Evolutionary conservation across 2,797 vertebrate genomes (phyloP).

Genomic region (Botia almorhae): DNA sequence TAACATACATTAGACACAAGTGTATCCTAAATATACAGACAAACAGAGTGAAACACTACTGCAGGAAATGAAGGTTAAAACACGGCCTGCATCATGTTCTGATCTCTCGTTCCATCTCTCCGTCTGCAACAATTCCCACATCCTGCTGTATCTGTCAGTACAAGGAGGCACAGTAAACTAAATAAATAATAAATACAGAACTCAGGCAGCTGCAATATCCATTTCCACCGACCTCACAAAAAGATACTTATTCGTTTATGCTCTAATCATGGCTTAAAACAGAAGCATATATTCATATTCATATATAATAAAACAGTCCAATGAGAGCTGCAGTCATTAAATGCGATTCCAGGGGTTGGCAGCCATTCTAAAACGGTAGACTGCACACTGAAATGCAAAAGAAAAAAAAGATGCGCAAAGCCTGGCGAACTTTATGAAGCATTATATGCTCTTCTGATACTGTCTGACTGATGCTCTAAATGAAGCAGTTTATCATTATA

Average conservation of each 20-base stretch:
- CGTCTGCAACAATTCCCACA: not conserved
- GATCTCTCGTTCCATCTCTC: not conserved
- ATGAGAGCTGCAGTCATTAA: constrained; percentile 50
- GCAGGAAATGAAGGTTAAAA: not conserved
- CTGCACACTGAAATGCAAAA: constrained; percentile 40
- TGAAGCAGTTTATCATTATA: not conserved
- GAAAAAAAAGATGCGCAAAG: constrained; percentile 28
- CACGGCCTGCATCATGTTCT: not conserved
- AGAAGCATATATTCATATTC: constrained; percentile 42
- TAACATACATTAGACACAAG: constrained; percentile 28
- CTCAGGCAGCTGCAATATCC: constrained; percentile 36
- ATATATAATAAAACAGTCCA: constrained; percentile 40
- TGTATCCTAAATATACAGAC: not conserved
- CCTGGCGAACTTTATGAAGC: constrained; percentile 34
- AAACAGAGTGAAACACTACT: not conserved
- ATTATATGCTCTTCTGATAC: constrained; percentile 9
- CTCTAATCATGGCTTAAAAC: too few relatives aligned
- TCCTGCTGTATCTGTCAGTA: not conserved
- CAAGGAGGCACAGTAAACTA: not conserved
- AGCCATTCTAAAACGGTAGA: constrained; percentile 41
- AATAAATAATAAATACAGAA: not conserved
- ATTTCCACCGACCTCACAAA: not conserved
- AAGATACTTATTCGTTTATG: not conserved
- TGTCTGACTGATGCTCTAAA: not conserved
- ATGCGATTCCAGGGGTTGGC: constrained; percentile 24